A percentile compares a stretch with the other conserved stretches of the same genome.
Evolutionary conservation across 2,113 vertebrate species (phyloP).

Genomic region (Odontophorus gujanensis): DNA sequence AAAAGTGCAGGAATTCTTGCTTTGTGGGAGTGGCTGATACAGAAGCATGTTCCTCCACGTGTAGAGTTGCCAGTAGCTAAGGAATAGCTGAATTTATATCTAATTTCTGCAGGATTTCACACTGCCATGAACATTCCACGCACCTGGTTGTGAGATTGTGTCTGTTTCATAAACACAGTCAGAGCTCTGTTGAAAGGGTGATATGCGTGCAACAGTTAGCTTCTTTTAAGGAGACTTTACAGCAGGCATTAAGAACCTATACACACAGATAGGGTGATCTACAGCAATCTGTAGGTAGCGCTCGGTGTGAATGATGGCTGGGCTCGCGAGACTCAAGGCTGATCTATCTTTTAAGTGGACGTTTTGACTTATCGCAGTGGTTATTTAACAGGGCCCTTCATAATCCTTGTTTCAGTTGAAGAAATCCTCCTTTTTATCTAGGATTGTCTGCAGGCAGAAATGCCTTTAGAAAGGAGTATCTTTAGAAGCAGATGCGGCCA

Average conservation of each 20-base stretch:
- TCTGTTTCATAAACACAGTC: not conserved
- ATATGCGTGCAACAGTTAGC: not conserved
- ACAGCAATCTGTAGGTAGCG: constrained; percentile 17
- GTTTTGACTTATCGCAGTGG: constrained; percentile 46
- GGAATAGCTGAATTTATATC: not conserved
- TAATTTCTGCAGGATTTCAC: not conserved
- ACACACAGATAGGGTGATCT: not conserved
- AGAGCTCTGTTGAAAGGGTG: not conserved
- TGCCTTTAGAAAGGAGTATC: constrained; percentile 32
- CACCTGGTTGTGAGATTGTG: not conserved
- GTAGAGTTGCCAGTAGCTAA: not conserved
- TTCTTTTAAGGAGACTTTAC: constrained; percentile 4
- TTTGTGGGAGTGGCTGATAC: not conserved
- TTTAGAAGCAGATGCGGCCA: constrained; percentile 2
- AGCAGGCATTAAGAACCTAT: not conserved
- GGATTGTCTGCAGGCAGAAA: constrained; percentile 35
- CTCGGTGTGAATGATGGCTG: constrained; percentile 15
- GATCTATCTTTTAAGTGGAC: constrained; percentile 56
- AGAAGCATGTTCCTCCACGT: rapidly evolving
- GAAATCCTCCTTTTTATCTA: constrained; percentile 39
- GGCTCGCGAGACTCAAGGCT: constrained; percentile 35
- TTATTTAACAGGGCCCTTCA: constrained; percentile 39
- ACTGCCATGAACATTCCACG: not conserved
- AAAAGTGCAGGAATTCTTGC: not conserved
- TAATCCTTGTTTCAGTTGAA: constrained; percentile 41